phyloP scores from a whole-genome alignment of 2,797 vertebrate genomes.

The Sebastes trivittatus region DNA sequence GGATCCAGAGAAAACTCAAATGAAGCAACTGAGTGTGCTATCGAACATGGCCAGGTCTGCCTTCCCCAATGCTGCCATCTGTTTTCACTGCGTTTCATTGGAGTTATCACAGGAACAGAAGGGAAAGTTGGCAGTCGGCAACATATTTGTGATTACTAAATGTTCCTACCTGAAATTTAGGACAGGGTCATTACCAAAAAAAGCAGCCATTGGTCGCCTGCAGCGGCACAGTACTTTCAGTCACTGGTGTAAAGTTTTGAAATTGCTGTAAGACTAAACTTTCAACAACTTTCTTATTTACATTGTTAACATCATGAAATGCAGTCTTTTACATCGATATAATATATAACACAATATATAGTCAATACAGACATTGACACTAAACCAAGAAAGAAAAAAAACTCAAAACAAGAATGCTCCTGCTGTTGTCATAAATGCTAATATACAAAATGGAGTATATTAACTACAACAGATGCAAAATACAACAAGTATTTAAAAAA shows the following conservation, averaged over 20 bases:
- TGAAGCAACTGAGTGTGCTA: neutral
- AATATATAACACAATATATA: too few relatives aligned
- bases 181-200: neutral
- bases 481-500: too few relatives aligned
- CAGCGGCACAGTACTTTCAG: neutral
- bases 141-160: neutral
- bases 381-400: too few relatives aligned
- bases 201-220: neutral
- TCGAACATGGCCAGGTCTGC: neutral
- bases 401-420: too few relatives aligned
- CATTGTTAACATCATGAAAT: too few relatives aligned
- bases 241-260: neutral
- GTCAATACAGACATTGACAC: too few relatives aligned
- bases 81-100: neutral
- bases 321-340: too few relatives aligned
- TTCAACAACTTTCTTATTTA: too few relatives aligned
- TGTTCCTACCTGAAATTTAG: neutral
- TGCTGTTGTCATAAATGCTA: too few relatives aligned
- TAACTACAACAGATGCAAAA: too few relatives aligned
- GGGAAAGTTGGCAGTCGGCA: constrained; percentile 6
- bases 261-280: neutral
- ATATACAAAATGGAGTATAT: too few relatives aligned
- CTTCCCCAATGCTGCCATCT: constrained; percentile 17
- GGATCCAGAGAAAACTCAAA: neutral
- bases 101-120: constrained; percentile 9